Base-by-base conservation (phyloP, 1,140 invertebrate species). In the Papilio dardanus region DNA sequence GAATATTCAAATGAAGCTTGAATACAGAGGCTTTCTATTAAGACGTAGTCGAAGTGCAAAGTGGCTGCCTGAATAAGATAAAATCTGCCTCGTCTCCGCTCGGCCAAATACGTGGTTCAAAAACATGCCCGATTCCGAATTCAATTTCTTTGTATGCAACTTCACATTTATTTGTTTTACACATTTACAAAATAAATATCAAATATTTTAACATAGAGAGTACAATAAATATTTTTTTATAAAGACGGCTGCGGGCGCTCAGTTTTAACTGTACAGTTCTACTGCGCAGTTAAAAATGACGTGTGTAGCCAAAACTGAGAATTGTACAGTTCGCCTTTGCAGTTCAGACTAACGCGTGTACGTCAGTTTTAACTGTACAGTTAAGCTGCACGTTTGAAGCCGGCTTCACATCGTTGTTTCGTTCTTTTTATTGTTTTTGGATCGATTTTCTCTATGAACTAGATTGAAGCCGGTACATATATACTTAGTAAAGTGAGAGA, bases 1-100 rank as follows among this genome's bases (percentile, higher is more conserved):
- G 71, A 73, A 73, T 73, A 73, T 73, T 73, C 71, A 73, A 73
- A 73, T 73, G 71, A 58, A 73, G 71, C 71, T 73, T 73, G 71
- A 73, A 73, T 73, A 73, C 71, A 73, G 71, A 73, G 71, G 46
- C 71, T 73, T 73, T 73, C 71, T 73, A 73, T 73, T 58, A 73
- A 73, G 71, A 73, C 35, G 71, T 73, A 73, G 71, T 73, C 71
- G 71, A 50, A 73, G 71, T 73, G 71, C 71, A 73, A 73, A 73
- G 71, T 73, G 71, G 71, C 71, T 54, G 50, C 30, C 46, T 54
- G 46, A 73, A 71, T 71, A 50, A 73, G 71, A 73, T 73, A 73
- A 73, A 73, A 73, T 73, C 71, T 54, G 24, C 68, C 35, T 71
- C 68, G 24, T 71, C 71, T 73, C 71, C 28, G 16, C 42, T 10